phyloP scores from a whole-genome alignment of 2,888 invertebrate genomes.

The Oligia strigilis region DNA sequence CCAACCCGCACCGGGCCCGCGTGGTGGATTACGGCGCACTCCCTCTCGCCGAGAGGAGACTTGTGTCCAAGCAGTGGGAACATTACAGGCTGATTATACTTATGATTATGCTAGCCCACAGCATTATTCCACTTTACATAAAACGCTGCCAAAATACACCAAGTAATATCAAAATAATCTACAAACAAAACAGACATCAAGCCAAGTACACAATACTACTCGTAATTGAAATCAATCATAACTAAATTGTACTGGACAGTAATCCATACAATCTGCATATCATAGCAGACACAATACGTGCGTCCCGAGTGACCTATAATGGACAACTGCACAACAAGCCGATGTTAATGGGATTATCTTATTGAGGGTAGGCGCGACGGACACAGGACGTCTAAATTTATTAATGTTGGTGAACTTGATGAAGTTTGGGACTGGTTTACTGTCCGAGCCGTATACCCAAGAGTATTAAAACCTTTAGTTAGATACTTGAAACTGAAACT shows the following conservation, averaged over 20 bases:
- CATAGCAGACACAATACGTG: slow-evolving; percentile 35
- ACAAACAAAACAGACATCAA: slow-evolving; percentile 1
- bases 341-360: slow-evolving; percentile 48
- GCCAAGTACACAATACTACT: slow-evolving; percentile 4
- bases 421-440: slow-evolving; percentile 16
- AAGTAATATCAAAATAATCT: not conserved
- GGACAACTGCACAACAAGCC: slow-evolving; percentile 33
- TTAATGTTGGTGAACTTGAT: slow-evolving; percentile 26
- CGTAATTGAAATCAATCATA: slow-evolving; percentile 46
- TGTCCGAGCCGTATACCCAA: not conserved
- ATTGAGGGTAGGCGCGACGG: slow-evolving; percentile 31
- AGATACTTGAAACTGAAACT: not conserved
- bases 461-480: slow-evolving; percentile 3
- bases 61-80: not conserved
- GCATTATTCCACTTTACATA: too few relatives aligned
- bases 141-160: not conserved
- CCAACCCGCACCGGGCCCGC: not conserved
- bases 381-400: not conserved
- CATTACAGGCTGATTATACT: not conserved
- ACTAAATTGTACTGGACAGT: slow-evolving; percentile 23
- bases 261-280: slow-evolving; percentile 49
- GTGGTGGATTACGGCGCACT: not conserved
- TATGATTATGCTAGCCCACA: too few relatives aligned
- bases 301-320: slow-evolving; percentile 47
- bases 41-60: not conserved